A percentile compares a stretch with the other conserved stretches of the same genome.
phyloP scores from a whole-genome alignment of 2,113 vertebrate genomes.

The Bothrops jararaca region DNA sequence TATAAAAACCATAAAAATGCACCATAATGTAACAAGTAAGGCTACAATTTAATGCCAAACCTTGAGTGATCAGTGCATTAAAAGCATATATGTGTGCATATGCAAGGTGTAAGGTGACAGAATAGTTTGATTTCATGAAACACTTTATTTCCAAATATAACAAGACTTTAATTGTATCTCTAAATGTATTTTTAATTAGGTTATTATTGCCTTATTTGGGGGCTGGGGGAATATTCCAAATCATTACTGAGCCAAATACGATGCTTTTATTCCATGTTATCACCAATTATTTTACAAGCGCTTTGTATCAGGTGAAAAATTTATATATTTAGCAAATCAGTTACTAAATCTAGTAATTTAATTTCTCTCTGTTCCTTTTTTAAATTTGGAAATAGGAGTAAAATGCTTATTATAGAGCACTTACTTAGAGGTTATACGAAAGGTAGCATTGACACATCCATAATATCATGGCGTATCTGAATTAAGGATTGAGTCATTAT shows the following conservation, averaged over 20 bases:
- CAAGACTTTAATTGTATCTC: slow-evolving; percentile 12
- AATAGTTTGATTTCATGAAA: slow-evolving; percentile 3
- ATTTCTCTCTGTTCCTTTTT: not conserved
- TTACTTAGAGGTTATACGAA: not conserved
- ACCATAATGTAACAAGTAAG: slow-evolving; percentile 22
- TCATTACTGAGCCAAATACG: not conserved
- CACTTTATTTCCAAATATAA: slow-evolving; percentile 4
- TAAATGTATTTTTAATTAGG: slow-evolving; percentile 42
- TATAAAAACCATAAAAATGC: slow-evolving; percentile 33
- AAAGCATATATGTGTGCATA: not conserved
- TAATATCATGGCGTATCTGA: not conserved
- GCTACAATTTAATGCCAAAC: slow-evolving; percentile 32
- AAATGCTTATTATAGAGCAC: not conserved
- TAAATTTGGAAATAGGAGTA: not conserved
- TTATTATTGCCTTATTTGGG: slow-evolving; percentile 36
- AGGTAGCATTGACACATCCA: not conserved
- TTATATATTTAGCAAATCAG: not conserved
- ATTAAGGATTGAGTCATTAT: not conserved
- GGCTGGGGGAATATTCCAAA: not conserved
- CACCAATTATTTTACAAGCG: not conserved
- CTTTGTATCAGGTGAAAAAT: not conserved
- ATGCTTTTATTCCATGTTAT: not conserved
- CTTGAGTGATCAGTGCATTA: slow-evolving; percentile 8
- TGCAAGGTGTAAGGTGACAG: not conserved
- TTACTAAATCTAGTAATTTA: not conserved